Base-by-base conservation (phyloP, 2,113 vertebrate genomes). In the Tychaedon coryphoeus region DNA sequence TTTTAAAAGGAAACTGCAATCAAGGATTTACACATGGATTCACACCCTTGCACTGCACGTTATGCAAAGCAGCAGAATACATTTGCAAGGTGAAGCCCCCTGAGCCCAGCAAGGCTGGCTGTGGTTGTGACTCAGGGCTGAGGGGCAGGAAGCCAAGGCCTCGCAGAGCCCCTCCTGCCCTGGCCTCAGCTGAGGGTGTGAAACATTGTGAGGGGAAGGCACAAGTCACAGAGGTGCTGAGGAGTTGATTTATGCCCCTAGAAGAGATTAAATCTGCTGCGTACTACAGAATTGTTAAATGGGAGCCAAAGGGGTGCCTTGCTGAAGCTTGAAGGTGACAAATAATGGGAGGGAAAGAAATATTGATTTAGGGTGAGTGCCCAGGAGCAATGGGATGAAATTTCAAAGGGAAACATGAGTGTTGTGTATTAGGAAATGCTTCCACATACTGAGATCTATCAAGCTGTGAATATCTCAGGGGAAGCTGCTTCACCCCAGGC, bases 401-500 rank as follows among this genome's bases (percentile, higher is more conserved):
- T 86, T 95, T 96, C 78, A 86, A 88, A 95, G 60, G 60, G 47
- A 92, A 93, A 73, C 66, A 51, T 40, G 64, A 91, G 14, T 36
- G 34, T 29, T 71, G 43, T 93, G 50, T 94, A 56, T 77, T 62
- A 76, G 56, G 58, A 92, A 85, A 83, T 64, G 19, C 42, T 94
- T 94, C 71, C 74, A 86, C 42, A 80, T 66, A 83, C 58, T 34
- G 78, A 94, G 78, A 82, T 92, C 84, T 90, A 73, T 92, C 81
- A 96, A 79, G 31, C 58, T 94, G 58, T 90, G 84, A 85, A 51
- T 93, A 85, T 76, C 92, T 62, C 87, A 67, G 56, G 56, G 93
- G 92, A 95, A 95, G 60, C 78, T 80, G 54, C 71, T 90, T 96
- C 24, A 86, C 67, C 56, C 47, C 38, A 90, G 87, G 90, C 81